Evolutionary conservation across 1,140 invertebrate species (phyloP).

Genomic region (Homarus americanus): DNA sequence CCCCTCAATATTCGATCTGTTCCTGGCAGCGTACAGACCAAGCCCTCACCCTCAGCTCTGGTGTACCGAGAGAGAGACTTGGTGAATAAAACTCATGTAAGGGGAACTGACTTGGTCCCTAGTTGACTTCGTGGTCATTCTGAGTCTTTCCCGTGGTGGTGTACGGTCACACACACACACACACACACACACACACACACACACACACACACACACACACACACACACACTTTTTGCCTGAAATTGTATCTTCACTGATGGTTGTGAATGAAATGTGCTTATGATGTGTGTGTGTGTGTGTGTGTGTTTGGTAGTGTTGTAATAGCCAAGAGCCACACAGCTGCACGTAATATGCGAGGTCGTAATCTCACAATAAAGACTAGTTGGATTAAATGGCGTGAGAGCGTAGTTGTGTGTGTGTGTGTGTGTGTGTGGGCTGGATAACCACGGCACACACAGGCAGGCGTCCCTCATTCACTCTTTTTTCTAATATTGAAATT

Average conservation of each 20-base stretch:
- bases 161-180: constrained; percentile 1
- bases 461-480: neutral
- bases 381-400: neutral
- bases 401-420: too few relatives aligned
- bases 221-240: too few relatives aligned
- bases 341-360: neutral
- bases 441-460: neutral
- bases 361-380: neutral
- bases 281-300: too few relatives aligned
- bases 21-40: neutral
- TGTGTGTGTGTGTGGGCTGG: too few relatives aligned
- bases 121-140: neutral
- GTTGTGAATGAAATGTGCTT: too few relatives aligned
- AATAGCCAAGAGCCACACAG: too few relatives aligned
- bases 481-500: neutral
- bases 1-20: neutral
- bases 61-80: neutral
- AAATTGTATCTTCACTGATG: neutral
- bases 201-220: neutral
- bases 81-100: neutral
- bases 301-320: too few relatives aligned
- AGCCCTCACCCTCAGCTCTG: neutral
- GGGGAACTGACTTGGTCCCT: neutral
- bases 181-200: neutral
- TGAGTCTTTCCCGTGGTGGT: neutral